phyloP scores from a whole-genome alignment of 2,888 invertebrate genomes.

The Sussaba pulchella region DNA sequence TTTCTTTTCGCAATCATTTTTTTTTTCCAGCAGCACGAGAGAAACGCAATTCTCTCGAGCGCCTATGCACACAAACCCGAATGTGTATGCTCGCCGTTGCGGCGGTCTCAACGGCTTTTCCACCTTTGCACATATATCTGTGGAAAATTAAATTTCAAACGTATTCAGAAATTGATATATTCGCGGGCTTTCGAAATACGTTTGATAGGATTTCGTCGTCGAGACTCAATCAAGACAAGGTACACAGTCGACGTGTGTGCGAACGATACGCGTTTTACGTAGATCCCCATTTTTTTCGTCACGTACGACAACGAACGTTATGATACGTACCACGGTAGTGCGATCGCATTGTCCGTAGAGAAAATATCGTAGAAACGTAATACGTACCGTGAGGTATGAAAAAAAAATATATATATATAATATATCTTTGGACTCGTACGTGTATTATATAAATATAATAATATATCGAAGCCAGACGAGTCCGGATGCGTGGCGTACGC shows the following conservation, averaged over 20 bases:
- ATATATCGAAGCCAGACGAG: conserved; percentile 73
- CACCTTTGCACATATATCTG: not conserved
- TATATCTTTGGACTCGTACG: conserved; percentile 1
- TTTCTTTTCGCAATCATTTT: no score
- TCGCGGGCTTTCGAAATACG: not conserved
- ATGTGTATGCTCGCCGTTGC: no score
- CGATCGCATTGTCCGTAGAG: conserved; percentile 22
- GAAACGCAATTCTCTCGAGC: no score
- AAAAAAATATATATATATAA: not conserved
- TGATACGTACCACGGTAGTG: not conserved
- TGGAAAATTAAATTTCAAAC: conserved; percentile 29
- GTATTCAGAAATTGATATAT: conserved; percentile 19
- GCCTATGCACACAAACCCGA: no score
- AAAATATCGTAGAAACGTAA: conserved; percentile 40
- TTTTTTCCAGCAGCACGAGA: no score
- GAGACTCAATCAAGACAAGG: conserved; percentile 65
- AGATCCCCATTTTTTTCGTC: conserved; percentile 56
- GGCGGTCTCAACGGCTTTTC: no score
- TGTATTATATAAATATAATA: conserved; percentile 68
- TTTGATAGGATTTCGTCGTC: conserved; percentile 55
- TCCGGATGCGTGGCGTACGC: conserved; percentile 68
- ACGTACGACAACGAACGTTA: conserved; percentile 55
- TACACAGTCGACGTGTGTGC: conserved; percentile 59
- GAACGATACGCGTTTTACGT: conserved; percentile 22
- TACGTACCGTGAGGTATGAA: conserved; percentile 17